These are phyloP conservation scores for Aleadryas rufinucha DNA, from an alignment of 2,113 vertebrate species.

Conservation along the genomic window DNA sequence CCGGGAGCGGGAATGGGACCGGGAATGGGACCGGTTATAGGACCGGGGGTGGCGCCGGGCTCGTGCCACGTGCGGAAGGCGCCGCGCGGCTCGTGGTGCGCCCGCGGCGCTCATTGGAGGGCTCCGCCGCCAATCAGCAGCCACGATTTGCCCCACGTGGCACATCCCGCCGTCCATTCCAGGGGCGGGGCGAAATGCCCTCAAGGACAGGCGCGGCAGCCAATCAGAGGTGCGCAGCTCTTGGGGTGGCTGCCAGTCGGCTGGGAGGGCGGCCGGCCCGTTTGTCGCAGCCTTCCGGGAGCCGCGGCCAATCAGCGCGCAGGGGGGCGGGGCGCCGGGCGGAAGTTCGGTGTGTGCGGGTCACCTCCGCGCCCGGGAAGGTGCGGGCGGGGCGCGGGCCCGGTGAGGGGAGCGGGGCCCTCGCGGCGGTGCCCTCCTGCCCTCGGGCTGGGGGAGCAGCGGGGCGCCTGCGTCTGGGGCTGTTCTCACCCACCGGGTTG, in stretches of 20 bases:
- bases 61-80: rapidly evolving
- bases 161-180: rapidly evolving
- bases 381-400: not conserved
- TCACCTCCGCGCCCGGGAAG: not conserved
- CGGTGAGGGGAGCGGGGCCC: not conserved
- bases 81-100: rapidly evolving
- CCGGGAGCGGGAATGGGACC: not conserved
- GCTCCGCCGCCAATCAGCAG: not conserved
- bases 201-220: rapidly evolving
- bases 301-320: not conserved
- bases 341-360: not conserved
- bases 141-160: not conserved
- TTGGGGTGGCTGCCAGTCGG: not conserved
- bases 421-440: rapidly evolving
- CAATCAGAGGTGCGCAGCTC: not conserved
- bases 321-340: rapidly evolving
- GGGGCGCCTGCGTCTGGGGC: no score
- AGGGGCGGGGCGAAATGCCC: rapidly evolving
- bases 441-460: no score
- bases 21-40: no score
- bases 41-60: rapidly evolving
- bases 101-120: not conserved
- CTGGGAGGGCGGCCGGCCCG: rapidly evolving
- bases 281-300: rapidly evolving
- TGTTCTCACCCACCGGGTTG: rapidly evolving